Evolutionary conservation across 2,797 vertebrate species (phyloP), one percentile per base, ranked within the genome.

Genomic region (Crocidura indochinensis): DNA sequence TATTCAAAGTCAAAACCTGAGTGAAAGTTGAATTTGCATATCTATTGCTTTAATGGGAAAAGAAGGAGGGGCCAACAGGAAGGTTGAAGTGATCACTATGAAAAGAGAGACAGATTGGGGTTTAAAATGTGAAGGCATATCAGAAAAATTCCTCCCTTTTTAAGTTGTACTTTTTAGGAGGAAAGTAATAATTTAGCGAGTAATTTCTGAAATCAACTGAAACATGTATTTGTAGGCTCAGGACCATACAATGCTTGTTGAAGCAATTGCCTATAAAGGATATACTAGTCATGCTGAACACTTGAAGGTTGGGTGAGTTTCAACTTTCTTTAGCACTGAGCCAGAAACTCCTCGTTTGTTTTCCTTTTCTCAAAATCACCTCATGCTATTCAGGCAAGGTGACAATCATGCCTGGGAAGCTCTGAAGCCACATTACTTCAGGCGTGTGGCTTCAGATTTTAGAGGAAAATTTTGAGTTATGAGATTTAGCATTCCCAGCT

Each of bases 341-440:
- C 85, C 90, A 93, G 92, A 95, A 96, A 87, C 74, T 91, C 79
- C 76, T 94, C 90, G 85, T 94, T 96, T 94, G 93, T 91, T 92
- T 91, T 88, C 85, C 79, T 78, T 88, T 81, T 81, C 86, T 78
- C 80, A 87, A 91, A 89, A 91, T 87, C 74, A 76, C 81, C 75
- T 90, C 87, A 31, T 85, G 84, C 87, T 92, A 47, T 90, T 89
- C 92, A 88, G 87, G 86, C 51, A 80, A 83, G 73, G 62, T 78
- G 92, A 93, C 90, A 88, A n/a, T 71, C 27, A 20, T 38, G 77
- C 91, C 90, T 60, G 69, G 87, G 82, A 72, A 77, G 72, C 62
- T 88, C 83, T 74, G 68, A 76, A 93, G 86, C 86, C 90, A 69
- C 38, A 91, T 91, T 93, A 53, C 71, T 8, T 82, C 47, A 76